Percentiles rank a stretch among this genome's conserved stretches.
Evolutionary conservation across 2,797 vertebrate genomes (phyloP).

Genomic region (Gymnothorax reevesii): DNA sequence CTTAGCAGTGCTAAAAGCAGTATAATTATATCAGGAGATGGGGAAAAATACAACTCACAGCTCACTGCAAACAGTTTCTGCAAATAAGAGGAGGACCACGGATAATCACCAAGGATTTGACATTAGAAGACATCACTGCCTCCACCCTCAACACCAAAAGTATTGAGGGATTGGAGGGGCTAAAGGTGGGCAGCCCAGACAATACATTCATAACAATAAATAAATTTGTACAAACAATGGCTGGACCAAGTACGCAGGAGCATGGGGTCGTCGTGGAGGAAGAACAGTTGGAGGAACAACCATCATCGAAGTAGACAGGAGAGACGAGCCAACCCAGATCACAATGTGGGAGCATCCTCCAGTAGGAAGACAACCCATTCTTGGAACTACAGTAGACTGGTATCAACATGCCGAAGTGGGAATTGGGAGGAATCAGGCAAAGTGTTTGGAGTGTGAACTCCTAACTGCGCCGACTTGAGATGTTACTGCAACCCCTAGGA

Average conservation of each 20-base stretch:
- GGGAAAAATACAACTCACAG: conserved; percentile 2
- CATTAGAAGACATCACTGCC: conserved; percentile 11
- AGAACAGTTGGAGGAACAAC: background rate
- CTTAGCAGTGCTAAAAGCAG: background rate
- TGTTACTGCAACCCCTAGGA: background rate
- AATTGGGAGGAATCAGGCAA: background rate
- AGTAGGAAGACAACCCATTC: background rate
- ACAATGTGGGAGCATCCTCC: conserved; percentile 1
- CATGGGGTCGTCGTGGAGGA: conserved; percentile 15
- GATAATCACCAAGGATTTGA: background rate
- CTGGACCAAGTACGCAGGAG: conserved; percentile 21
- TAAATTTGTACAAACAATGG: background rate
- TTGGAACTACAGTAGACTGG: background rate
- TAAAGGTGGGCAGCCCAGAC: conserved; percentile 23
- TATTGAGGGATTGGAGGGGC: conserved; percentile 21
- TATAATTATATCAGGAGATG: conserved; percentile 21
- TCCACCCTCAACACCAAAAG: conserved; percentile 10
- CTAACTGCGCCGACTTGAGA: background rate
- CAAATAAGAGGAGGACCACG: conserved; percentile 14
- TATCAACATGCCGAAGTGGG: background rate
- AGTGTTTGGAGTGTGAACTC: background rate
- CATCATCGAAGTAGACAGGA: conserved; percentile 15
- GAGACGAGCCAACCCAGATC: conserved; percentile 13
- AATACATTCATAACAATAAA: conserved; percentile 9
- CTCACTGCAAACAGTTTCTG: background rate